A percentile compares a stretch with the other conserved stretches of the same genome.
These are phyloP conservation scores for Chloropsis cyanopogon DNA, from an alignment of 2,113 vertebrate genomes.

Conservation along the genomic window DNA sequence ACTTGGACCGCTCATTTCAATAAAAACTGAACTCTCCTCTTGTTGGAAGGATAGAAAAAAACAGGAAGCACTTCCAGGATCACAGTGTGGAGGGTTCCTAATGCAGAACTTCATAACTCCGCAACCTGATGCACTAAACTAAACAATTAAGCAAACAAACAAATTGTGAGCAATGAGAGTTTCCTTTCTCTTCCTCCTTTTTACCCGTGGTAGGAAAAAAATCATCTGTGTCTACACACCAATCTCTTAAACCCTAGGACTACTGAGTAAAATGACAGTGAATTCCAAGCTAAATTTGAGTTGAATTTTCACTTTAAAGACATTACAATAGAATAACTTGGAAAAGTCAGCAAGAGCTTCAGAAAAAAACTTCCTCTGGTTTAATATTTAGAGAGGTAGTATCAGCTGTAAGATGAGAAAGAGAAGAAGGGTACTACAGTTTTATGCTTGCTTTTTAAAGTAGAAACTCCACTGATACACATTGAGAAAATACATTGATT, in stretches of 20 bases:
- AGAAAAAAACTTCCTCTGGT: not conserved
- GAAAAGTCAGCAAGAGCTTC: not conserved
- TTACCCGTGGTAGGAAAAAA: not conserved
- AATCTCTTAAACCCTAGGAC: not conserved
- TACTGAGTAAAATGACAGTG: not conserved
- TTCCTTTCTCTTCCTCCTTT: not conserved
- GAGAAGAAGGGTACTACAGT: not conserved
- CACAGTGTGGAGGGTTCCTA: conserved; percentile 79
- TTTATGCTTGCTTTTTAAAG: not conserved
- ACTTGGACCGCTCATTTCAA: conserved; percentile 85
- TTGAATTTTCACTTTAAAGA: not conserved
- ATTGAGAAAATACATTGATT: not conserved
- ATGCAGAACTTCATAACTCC: conserved; percentile 81
- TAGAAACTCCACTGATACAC: not conserved
- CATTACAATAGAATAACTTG: not conserved
- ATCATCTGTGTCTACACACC: not conserved
- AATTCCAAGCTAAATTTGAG: not conserved
- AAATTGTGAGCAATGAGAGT: not conserved
- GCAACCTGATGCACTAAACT: conserved; percentile 83
- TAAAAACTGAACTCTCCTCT: conserved; percentile 63
- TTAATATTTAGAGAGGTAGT: not conserved
- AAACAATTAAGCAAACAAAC: conserved; percentile 26
- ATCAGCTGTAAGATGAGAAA: not conserved
- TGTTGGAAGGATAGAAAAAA: conserved; percentile 81
- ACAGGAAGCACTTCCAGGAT: conserved; percentile 74